Evolutionary conservation across 2,888 invertebrate genomes (phyloP).

Genomic region (Acrobasis repandana): DNA sequence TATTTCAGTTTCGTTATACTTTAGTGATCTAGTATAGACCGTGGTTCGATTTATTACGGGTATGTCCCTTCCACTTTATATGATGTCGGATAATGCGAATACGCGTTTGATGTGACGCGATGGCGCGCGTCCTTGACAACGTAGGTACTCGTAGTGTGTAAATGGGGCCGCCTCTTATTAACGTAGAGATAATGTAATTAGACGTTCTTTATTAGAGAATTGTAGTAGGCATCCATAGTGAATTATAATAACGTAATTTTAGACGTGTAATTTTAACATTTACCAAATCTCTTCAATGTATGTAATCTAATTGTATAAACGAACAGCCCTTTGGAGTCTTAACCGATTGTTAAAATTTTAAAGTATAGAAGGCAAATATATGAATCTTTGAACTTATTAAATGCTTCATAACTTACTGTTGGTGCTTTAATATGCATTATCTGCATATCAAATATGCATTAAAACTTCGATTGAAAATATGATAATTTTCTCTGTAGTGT

Average conservation of each 20-base stretch:
- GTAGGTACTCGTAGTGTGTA: slow-evolving; percentile 51
- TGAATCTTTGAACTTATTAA: slow-evolving; percentile 35
- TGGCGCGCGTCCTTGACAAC: slow-evolving; percentile 30
- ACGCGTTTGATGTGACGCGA: slow-evolving; percentile 5
- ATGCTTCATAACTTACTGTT: slow-evolving; percentile 51
- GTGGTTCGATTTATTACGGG: too few species aligned
- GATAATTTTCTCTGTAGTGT: slow-evolving; percentile 53
- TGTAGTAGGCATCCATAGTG: slow-evolving; percentile 64
- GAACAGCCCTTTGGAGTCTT: slow-evolving; percentile 24
- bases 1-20: too few species aligned
- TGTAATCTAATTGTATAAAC: slow-evolving; percentile 39
- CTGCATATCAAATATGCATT: slow-evolving; percentile 64
- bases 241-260: slow-evolving; percentile 53
- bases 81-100: slow-evolving; percentile 5
- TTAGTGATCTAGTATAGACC: too few species aligned
- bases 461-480: slow-evolving; percentile 48
- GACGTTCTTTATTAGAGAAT: slow-evolving; percentile 67
- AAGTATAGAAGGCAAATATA: slow-evolving; percentile 19
- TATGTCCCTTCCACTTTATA: too few species aligned
- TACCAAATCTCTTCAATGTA: slow-evolving; percentile 72
- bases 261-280: slow-evolving; percentile 61
- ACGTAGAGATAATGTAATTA: slow-evolving; percentile 61
- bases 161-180: slow-evolving; percentile 78
- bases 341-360: slow-evolving; percentile 31
- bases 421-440: slow-evolving; percentile 65